These are phyloP conservation scores for Tretioscincus oriximinensis DNA, from an alignment of 2,113 vertebrate genomes.

Conservation along the genomic window DNA sequence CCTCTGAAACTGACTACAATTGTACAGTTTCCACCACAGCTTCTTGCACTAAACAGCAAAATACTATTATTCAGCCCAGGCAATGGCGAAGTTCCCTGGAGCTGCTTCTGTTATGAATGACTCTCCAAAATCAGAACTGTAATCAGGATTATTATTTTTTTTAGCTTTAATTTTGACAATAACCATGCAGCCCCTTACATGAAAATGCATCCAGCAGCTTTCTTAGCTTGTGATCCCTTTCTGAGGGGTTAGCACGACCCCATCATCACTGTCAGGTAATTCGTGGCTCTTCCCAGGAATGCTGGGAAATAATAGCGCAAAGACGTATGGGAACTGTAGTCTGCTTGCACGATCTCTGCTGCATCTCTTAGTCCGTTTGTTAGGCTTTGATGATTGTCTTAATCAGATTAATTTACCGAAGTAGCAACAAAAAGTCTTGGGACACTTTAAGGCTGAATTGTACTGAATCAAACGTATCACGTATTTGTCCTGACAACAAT, in stretches of 20 bases:
- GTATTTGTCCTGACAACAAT: too few relatives aligned
- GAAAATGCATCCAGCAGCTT: not conserved
- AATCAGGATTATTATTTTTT: not conserved
- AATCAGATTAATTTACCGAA: not conserved
- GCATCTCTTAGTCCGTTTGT: not conserved
- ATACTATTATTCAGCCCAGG: too few relatives aligned
- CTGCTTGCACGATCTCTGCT: not conserved
- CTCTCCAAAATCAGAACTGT: not conserved
- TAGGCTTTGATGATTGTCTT: too few relatives aligned
- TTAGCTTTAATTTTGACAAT: not conserved
- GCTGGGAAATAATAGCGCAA: not conserved
- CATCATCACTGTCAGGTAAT: not conserved
- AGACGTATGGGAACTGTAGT: constrained; percentile 1
- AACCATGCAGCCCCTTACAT: not conserved
- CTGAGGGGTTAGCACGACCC: not conserved
- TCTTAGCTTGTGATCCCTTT: not conserved
- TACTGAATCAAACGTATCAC: too few relatives aligned
- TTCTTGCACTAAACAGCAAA: too few relatives aligned
- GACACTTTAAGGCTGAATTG: not conserved
- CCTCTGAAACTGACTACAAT: too few relatives aligned
- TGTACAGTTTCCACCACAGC: too few relatives aligned
- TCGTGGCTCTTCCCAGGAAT: not conserved
- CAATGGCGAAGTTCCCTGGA: not conserved
- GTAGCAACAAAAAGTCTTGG: not conserved
- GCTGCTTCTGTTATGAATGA: not conserved